Percentiles rank a stretch among this genome's conserved stretches.
These are phyloP conservation scores for Ophion ellenae DNA, from an alignment of 2,888 invertebrate genomes.

Conservation along the genomic window DNA sequence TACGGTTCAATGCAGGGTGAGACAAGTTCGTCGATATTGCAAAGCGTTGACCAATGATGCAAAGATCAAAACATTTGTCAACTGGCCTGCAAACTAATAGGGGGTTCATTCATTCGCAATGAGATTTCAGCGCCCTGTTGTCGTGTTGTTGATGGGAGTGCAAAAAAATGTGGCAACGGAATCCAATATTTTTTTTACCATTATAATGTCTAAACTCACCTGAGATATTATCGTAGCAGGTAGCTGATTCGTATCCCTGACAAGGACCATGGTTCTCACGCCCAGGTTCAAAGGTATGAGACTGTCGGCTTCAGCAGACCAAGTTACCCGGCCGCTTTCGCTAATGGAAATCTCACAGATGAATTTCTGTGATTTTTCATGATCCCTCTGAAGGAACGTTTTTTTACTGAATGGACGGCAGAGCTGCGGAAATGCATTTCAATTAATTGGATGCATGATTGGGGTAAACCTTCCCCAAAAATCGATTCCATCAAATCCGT, in stretches of 20 bases:
- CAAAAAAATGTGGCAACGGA: neutral
- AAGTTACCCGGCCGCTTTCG: slow-evolving; percentile 86
- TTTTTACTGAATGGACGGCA: too few species aligned
- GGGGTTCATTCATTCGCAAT: too few species aligned
- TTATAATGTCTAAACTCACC: slow-evolving; percentile 82
- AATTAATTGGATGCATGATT: too few species aligned
- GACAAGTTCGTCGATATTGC: too few species aligned
- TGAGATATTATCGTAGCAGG: slow-evolving; percentile 92
- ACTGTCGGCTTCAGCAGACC: slow-evolving; percentile 93
- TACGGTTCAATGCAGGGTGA: too few species aligned
- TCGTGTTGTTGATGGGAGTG: neutral
- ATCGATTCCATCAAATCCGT: slow-evolving; percentile 80
- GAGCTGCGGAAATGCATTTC: too few species aligned
- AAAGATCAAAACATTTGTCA: too few species aligned
- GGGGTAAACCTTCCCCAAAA: slow-evolving; percentile 71
- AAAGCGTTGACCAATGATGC: too few species aligned
- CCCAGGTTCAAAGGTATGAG: slow-evolving; percentile 92
- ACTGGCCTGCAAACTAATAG: too few species aligned
- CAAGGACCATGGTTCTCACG: slow-evolving; percentile 89
- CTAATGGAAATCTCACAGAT: slow-evolving; percentile 43
- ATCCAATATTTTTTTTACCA: neutral
- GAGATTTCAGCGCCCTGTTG: too few species aligned
- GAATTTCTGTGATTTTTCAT: too few species aligned
- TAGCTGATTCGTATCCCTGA: slow-evolving; percentile 94
- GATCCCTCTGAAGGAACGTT: too few species aligned